A percentile compares a stretch with the other conserved stretches of the same genome.
These are phyloP conservation scores for Chaetodon trifascialis DNA, from an alignment of 2,113 vertebrate species.

Conservation along the genomic window DNA sequence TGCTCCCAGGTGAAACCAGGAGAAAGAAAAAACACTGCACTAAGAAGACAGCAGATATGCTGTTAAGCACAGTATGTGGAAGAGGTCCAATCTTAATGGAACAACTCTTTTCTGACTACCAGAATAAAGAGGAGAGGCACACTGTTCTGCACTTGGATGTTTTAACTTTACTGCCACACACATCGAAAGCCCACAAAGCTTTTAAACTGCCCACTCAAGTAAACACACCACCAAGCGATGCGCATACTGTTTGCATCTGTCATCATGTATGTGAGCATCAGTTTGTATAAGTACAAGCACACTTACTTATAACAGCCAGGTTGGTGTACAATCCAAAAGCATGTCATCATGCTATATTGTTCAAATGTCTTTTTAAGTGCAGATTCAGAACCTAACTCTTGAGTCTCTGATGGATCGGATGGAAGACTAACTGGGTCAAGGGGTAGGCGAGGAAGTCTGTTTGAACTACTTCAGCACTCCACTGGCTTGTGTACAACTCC, in stretches of 20 bases:
- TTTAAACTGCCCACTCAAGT: conserved; percentile 11
- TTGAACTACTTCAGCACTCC: neutral
- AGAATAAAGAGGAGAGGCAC: neutral
- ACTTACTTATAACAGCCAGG: too few species aligned
- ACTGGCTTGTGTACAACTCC: neutral
- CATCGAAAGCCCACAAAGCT: neutral
- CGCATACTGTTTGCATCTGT: neutral
- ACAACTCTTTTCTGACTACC: conserved; percentile 20
- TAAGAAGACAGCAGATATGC: conserved; percentile 4
- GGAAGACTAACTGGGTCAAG: neutral
- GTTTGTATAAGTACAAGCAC: neutral
- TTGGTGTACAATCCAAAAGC: neutral
- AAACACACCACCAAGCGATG: neutral
- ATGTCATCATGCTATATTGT: neutral
- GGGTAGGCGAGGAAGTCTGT: neutral
- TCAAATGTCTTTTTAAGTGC: neutral
- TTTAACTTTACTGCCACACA: neutral
- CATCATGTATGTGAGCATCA: neutral
- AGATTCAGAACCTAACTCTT: neutral
- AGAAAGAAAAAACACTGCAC: neutral
- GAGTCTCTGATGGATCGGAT: neutral
- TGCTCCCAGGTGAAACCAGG: neutral
- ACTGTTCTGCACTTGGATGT: neutral
- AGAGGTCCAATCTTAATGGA: conserved; percentile 18
- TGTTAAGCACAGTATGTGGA: conserved; percentile 4